phyloP scores from a whole-genome alignment of 2,888 invertebrate genomes.

The Adelphocoris suturalis region DNA sequence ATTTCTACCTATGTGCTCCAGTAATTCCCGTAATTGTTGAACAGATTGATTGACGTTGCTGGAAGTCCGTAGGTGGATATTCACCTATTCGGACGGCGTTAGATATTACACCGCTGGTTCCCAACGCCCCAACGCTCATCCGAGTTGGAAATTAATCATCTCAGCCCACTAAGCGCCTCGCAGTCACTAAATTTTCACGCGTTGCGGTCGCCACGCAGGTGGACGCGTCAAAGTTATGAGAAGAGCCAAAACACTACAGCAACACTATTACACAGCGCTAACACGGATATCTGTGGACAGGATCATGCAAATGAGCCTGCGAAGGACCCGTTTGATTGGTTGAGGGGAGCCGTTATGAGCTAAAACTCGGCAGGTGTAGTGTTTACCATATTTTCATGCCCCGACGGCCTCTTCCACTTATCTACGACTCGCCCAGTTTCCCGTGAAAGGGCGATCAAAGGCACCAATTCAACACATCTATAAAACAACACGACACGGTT shows the following conservation, averaged over 20 bases:
- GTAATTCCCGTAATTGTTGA: no score
- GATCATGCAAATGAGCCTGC: constrained; percentile 1
- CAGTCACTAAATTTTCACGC: neutral
- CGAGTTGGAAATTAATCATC: neutral
- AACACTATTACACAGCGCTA: neutral
- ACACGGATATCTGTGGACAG: neutral
- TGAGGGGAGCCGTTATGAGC: neutral
- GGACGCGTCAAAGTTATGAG: constrained; percentile 3
- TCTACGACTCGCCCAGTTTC: neutral
- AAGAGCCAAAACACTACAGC: neutral
- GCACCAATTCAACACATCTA: neutral
- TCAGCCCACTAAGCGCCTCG: neutral
- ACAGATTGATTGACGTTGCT: no score
- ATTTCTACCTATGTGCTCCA: no score
- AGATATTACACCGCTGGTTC: no score
- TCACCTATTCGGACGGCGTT: no score
- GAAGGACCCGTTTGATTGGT: constrained; percentile 14
- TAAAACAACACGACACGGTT: no score
- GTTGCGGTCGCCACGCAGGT: neutral
- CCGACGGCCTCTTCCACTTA: neutral
- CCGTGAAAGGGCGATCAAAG: constrained; percentile 7
- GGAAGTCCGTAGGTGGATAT: no score
- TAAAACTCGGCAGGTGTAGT: constrained; percentile 14
- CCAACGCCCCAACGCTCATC: no score
- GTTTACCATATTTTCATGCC: constrained; percentile 14